Evolutionary conservation across 1,140 invertebrate genomes (phyloP), one percentile per base, ranked within the genome.

Genomic region (Himalopsyche phryganea): DNA sequence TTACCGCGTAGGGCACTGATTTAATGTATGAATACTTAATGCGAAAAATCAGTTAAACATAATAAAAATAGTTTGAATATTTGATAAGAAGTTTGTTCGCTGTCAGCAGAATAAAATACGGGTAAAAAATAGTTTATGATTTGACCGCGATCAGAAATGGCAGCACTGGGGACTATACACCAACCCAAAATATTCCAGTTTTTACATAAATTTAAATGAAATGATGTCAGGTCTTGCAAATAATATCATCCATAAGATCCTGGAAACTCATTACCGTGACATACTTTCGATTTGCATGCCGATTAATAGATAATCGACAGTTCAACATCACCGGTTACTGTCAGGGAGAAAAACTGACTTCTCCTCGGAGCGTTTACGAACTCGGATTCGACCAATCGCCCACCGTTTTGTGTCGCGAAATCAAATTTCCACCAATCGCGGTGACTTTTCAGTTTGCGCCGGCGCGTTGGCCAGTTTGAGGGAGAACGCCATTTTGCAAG

Each of bases 401-500:
- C 35, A 7, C 6, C 2, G 51, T 44, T 20, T 20, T 56, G 17
- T 23, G 49, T 65, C 74, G 66, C 69, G 71, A 69, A 73, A 65
- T 61, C 61, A 15, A 18, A 40, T 65, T 65, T 50, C 36, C 35
- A 60, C 76, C 74, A 78, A 78, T 77, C 54, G 67, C 47, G 41
- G 42, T 17, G 11, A 18, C 14, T 6, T 36, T 15, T 41, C 40
- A n/a, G 48, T 50, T 47, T 48, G 59, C 59, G 63, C 60, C 56
- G 15, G 63, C 63, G 63, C 59, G 38, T 36, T 51, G 9, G 62
- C 42, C 9, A 15, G n/a, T 20, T 71, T 72, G 73, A 75, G 75
- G 71, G 69, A 71, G 75, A 75, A 78, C 76, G 76, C 76, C 76
- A 78, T 78, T 77, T 78, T 78, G 75, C 74, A 76, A 78, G 76